phyloP scores from a whole-genome alignment of 2,113 vertebrate species.

The Falcunculus frontatus region DNA sequence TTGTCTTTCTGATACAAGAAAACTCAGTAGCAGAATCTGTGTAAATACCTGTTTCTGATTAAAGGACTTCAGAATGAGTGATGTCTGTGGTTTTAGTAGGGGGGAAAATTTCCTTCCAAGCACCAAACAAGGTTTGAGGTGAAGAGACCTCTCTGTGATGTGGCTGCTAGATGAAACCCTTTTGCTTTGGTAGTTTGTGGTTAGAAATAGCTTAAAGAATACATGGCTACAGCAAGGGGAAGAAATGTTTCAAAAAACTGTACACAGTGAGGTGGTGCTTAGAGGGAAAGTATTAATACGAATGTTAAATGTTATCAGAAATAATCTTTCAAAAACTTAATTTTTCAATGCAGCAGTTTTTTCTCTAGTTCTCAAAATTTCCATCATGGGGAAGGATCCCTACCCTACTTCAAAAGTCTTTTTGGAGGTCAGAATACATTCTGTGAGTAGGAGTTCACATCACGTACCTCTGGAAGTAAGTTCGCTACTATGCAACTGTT shows the following conservation, averaged over 20 bases:
- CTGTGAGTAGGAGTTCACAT: background rate
- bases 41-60: background rate
- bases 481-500: background rate
- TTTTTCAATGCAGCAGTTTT: background rate
- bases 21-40: background rate
- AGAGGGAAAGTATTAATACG: background rate
- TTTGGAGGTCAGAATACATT: background rate
- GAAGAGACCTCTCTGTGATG: slow-evolving; percentile 50
- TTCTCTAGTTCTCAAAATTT: background rate
- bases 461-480: background rate
- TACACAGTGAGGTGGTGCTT: background rate
- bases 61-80: background rate
- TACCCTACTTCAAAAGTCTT: background rate
- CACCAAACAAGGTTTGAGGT: slow-evolving; percentile 43
- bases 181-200: slow-evolving; percentile 38
- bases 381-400: background rate
- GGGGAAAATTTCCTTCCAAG: slow-evolving; percentile 24
- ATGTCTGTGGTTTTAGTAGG: slow-evolving; percentile 37
- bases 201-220: slow-evolving; percentile 21
- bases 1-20: background rate
- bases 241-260: background rate
- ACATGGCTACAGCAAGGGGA: background rate
- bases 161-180: slow-evolving; percentile 35
- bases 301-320: background rate
- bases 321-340: background rate